Conservation (phyloP, 2,888 invertebrate species). For the Eremobia ochroleuca region DNA sequence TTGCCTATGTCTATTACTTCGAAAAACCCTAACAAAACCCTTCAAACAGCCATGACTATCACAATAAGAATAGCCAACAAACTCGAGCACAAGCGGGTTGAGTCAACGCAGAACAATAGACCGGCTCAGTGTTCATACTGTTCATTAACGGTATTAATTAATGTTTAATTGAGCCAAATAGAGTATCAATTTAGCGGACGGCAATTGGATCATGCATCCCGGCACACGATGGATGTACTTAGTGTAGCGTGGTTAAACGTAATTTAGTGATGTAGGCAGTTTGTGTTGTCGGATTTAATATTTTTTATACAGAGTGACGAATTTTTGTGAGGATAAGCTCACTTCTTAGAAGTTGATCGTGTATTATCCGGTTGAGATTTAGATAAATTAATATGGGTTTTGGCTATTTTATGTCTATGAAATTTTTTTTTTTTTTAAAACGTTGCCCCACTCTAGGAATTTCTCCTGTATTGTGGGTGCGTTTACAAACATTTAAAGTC, state of each 20-base stretch:
- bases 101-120: constrained; percentile 79
- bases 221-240: constrained; percentile 61
- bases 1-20: neutral
- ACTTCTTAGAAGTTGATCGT: neutral
- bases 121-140: constrained; percentile 86
- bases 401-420: no score
- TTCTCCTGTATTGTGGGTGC: no score
- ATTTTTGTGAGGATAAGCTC: neutral
- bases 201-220: constrained; percentile 88
- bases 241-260: constrained; percentile 22
- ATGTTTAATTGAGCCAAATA: constrained; percentile 90
- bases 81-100: constrained; percentile 53
- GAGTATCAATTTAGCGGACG: constrained; percentile 89
- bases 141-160: constrained; percentile 90
- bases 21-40: constrained; percentile 6
- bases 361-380: neutral
- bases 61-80: constrained; percentile 54
- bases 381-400: neutral
- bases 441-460: no score
- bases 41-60: constrained; percentile 38
- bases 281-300: neutral
- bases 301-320: neutral
- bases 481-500: no score
- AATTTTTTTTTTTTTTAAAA: no score
- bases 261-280: constrained; percentile 14